Evolutionary conservation across 2,888 invertebrate species (phyloP).

Genomic region (Troilus luridus): DNA sequence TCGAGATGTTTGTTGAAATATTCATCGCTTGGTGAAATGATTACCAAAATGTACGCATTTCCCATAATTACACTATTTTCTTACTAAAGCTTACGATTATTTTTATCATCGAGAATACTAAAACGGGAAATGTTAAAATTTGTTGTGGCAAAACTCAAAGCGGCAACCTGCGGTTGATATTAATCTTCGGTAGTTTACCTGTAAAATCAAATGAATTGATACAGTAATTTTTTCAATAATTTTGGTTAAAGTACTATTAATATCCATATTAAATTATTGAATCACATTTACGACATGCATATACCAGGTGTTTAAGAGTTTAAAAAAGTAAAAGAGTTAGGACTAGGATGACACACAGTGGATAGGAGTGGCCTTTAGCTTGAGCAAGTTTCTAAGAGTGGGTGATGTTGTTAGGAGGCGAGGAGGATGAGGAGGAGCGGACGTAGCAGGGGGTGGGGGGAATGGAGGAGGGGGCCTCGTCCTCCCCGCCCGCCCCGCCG

Average conservation of each 20-base stretch:
- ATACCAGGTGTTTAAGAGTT: neutral
- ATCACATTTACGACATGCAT: neutral
- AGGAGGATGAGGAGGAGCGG: conserved; percentile 50
- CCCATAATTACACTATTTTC: too few species aligned
- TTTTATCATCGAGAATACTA: too few species aligned
- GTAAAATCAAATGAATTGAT: too few species aligned
- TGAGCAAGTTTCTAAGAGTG: conserved; percentile 24
- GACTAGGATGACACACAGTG: neutral
- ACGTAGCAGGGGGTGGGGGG: conserved; percentile 56
- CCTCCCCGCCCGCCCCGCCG: conserved; percentile 63
- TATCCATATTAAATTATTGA: neutral
- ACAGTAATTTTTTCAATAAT: too few species aligned
- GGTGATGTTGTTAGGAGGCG: conserved; percentile 44
- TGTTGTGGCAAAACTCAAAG: too few species aligned
- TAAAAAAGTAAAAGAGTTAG: neutral
- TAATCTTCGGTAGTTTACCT: too few species aligned
- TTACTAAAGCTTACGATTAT: too few species aligned
- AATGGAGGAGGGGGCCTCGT: conserved; percentile 64
- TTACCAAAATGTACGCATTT: too few species aligned
- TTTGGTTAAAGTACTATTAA: neutral
- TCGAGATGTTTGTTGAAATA: too few species aligned
- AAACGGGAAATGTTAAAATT: too few species aligned
- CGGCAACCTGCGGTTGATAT: too few species aligned
- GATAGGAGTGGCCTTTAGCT: neutral
- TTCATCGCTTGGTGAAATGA: too few species aligned